phyloP scores from a whole-genome alignment of 30 jellyfish, hydroid and myxozoan genomes.

The Chironex yamaguchii region DNA sequence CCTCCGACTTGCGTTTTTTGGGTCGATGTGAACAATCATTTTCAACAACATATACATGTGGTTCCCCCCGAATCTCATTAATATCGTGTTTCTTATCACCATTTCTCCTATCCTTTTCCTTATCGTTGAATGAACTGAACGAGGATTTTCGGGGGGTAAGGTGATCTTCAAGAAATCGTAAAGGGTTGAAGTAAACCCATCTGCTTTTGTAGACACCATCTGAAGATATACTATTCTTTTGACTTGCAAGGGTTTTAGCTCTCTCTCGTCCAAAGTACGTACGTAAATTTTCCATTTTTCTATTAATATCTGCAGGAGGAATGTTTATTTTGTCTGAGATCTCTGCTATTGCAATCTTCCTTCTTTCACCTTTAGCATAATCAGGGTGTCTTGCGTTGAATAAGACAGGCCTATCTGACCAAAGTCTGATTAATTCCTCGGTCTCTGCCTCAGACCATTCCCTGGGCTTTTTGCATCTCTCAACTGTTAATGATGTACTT shows the following conservation, averaged over 20 bases:
- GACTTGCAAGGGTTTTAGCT: conserved; percentile 34
- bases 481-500: too few species aligned
- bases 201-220: conserved; percentile 69
- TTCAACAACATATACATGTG: too few species aligned
- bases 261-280: conserved; percentile 75
- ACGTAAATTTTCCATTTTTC: conserved; percentile 76
- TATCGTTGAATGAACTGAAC: too few species aligned
- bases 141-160: too few species aligned
- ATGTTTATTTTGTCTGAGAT: conserved; percentile 30
- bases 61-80: too few species aligned
- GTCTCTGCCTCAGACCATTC: conserved; percentile 72
- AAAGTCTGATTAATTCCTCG: conserved; percentile 61
- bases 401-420: conserved; percentile 70
- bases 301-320: conserved; percentile 41
- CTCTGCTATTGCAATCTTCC: conserved; percentile 65
- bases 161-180: conserved; percentile 67
- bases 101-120: too few species aligned
- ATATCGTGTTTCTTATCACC: too few species aligned
- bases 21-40: too few species aligned
- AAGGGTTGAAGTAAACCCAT: conserved; percentile 73
- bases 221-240: conserved; percentile 14
- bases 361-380: conserved; percentile 71
- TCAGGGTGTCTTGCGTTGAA: conserved; percentile 78
- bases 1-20: too few species aligned
- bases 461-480: conserved; percentile 65